These are phyloP conservation scores for Numida meleagris DNA, from an alignment of 2,113 vertebrate species.

Conservation along the genomic window DNA sequence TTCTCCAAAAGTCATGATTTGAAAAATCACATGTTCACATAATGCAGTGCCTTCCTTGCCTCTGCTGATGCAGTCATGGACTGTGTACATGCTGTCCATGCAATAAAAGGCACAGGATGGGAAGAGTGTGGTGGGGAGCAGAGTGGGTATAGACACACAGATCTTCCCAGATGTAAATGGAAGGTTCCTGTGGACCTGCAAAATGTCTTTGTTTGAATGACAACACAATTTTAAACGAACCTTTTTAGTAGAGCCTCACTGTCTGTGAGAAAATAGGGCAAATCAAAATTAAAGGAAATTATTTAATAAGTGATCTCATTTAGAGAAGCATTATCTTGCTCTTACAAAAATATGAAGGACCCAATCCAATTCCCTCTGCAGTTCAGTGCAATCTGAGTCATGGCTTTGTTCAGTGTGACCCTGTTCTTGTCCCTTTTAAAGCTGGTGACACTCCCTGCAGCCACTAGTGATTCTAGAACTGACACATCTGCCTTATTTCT, in stretches of 20 bases:
- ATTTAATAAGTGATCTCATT: background rate
- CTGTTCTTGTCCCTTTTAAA: background rate
- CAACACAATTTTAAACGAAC: background rate
- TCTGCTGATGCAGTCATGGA: background rate
- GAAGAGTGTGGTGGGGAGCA: accelerated
- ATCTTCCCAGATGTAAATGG: background rate
- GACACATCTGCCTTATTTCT: background rate
- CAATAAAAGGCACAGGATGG: background rate
- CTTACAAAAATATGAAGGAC: background rate
- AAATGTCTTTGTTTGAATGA: background rate
- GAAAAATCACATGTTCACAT: background rate
- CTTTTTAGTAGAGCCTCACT: background rate
- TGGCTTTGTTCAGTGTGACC: background rate
- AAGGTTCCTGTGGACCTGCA: background rate
- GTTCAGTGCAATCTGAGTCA: background rate
- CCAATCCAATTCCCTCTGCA: background rate
- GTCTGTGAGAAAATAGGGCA: background rate
- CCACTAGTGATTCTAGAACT: background rate
- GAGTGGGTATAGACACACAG: background rate
- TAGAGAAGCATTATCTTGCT: background rate
- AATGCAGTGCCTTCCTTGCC: accelerated
- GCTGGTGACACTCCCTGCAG: background rate
- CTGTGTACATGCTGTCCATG: background rate
- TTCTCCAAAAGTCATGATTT: background rate
- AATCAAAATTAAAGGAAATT: constrained; percentile 7